These are phyloP conservation scores for Taxidea taxus DNA, from an alignment of 2,113 vertebrate genomes.

Conservation along the genomic window DNA sequence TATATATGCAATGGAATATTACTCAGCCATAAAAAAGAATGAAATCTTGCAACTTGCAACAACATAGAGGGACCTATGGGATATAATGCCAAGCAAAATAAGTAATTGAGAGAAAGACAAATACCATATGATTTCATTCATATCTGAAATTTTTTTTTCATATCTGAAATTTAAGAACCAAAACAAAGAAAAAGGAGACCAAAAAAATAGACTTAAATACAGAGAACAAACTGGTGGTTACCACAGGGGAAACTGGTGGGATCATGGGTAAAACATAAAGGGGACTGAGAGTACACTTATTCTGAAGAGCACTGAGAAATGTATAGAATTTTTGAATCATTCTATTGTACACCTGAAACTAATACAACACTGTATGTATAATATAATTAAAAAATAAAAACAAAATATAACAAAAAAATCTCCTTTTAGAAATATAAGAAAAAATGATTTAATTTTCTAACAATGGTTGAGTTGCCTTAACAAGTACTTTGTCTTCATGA, in stretches of 20 bases:
- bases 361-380: neutral
- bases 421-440: neutral
- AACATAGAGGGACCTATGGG: neutral
- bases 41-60: neutral
- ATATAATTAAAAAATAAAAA: neutral
- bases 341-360: neutral
- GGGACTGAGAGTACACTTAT: neutral
- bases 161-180: neutral
- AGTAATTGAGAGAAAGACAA: neutral
- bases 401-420: neutral
- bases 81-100: neutral
- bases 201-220: neutral
- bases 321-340: neutral
- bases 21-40: neutral
- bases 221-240: neutral
- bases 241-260: neutral
- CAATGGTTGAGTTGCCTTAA: neutral
- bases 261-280: neutral
- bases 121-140: neutral
- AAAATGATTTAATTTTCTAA: slow-evolving; percentile 10
- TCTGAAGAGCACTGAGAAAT: neutral
- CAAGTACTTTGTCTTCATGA: neutral
- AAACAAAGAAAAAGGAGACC: neutral
- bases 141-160: neutral
- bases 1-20: neutral